Base-by-base conservation (phyloP, 2,113 vertebrate genomes). In the Octodon degus region DNA sequence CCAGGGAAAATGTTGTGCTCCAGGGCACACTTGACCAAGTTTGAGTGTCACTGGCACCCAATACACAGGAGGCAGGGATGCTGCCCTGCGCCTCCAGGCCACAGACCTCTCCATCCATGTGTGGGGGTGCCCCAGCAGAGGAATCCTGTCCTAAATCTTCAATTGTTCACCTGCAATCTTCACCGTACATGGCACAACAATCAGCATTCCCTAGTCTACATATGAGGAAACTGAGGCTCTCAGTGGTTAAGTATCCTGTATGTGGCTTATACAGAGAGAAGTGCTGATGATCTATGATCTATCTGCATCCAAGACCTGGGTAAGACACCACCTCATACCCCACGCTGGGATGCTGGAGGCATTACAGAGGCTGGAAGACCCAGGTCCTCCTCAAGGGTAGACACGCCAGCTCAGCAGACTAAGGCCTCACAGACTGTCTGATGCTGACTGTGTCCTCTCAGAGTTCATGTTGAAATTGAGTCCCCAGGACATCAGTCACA, bases 321-420 rank as follows among this genome's bases (percentile, higher is more conserved):
- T n/a, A n/a, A 60, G 40, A 86, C 30, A 6, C 24, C 19, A 72
- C 4, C 0, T 7, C 14, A 22, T 7, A 7, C 43, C 55, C 4
- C 0, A 11, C 5, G 9, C 14, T 5, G 2, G 30, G 17, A 5
- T 6, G n/a, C 53, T 10, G 30, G 7, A 62, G 32, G 50, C 55
- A 32, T 8, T 10, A 0, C 27, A 4, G 9, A 25, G 12, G 37
- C n/a, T 2, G 50, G 4, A 13, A 24, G 22, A 27, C 37, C 16
- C 4, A 7, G 17, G 32, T 13, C 55, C 11, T 58, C 30, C 62
- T 43, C 67, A 12, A 1, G 32, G 25, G 30, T 24, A 50, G n/a
- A 47, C n/a, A 32, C 16, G 22, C 25, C 4, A 58, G 27, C 43
- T n/a, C 53, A n/a, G 19, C 3, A 1, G 13, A 63, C 11, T 43